These are phyloP conservation scores for Molorchus minor DNA, from an alignment of 2,888 invertebrate species.

Conservation along the genomic window DNA sequence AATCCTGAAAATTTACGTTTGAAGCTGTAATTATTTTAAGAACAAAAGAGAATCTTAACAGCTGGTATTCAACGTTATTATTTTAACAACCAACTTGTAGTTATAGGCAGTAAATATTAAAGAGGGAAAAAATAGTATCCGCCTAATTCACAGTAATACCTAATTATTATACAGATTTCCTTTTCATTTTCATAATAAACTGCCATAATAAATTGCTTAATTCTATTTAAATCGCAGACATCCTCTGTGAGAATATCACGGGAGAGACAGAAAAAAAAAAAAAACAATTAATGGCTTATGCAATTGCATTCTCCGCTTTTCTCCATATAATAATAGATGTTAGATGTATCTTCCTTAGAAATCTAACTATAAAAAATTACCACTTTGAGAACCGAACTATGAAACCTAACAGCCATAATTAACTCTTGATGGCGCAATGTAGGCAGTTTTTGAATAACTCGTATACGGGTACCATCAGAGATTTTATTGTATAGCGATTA, in stretches of 20 bases:
- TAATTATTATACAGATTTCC: no score
- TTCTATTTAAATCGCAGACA: no score
- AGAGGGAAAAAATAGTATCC: no score
- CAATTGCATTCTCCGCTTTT: constrained; percentile 12
- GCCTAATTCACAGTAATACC: no score
- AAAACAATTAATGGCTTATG: constrained; percentile 12
- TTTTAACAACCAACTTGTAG: no score
- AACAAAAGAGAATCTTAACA: no score
- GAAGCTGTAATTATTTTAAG: no score
- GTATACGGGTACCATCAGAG: constrained; percentile 35
- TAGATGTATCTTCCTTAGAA: constrained; percentile 3
- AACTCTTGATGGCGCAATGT: constrained; percentile 6
- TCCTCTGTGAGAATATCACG: constrained; percentile 6
- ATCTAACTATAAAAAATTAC: constrained; percentile 1
- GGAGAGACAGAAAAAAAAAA: background rate
- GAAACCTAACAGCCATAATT: background rate
- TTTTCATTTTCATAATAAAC: no score
- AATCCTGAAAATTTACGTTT: no score
- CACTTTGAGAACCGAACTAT: background rate
- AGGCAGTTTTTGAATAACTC: constrained; percentile 16
- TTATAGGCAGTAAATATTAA: no score
- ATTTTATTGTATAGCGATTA: constrained; percentile 7
- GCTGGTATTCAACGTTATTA: no score
- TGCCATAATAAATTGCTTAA: no score
- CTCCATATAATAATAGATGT: background rate